Evolutionary conservation across 2,113 vertebrate genomes (phyloP).

Genomic region (Gallinago undulata): DNA sequence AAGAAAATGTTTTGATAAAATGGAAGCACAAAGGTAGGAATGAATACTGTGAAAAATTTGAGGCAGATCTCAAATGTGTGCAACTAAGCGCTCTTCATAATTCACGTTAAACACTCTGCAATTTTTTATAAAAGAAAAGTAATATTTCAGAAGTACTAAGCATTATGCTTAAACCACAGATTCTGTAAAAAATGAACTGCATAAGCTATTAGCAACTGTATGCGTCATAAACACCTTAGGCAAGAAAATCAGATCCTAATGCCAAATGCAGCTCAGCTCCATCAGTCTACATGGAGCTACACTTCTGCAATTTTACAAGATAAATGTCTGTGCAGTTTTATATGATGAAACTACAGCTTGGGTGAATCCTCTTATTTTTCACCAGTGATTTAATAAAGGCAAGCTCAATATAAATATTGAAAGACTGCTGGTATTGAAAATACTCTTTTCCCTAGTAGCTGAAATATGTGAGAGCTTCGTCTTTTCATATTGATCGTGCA

Average conservation of each 20-base stretch:
- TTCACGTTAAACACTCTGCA: slow-evolving; percentile 45
- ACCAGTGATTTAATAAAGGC: slow-evolving; percentile 80
- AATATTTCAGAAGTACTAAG: slow-evolving; percentile 69
- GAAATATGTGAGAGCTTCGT: slow-evolving; percentile 66
- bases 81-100: slow-evolving; percentile 49
- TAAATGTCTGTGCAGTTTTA: slow-evolving; percentile 76
- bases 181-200: slow-evolving; percentile 78
- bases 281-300: slow-evolving; percentile 70
- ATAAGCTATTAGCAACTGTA: slow-evolving; percentile 73
- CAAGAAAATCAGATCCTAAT: slow-evolving; percentile 73
- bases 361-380: slow-evolving; percentile 77
- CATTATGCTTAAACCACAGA: slow-evolving; percentile 78
- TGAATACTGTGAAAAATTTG: slow-evolving; percentile 16
- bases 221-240: slow-evolving; percentile 78
- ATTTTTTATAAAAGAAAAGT: slow-evolving; percentile 70
- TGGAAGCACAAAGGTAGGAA: background rate
- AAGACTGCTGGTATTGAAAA: slow-evolving; percentile 63
- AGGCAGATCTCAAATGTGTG: slow-evolving; percentile 32
- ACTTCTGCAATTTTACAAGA: slow-evolving; percentile 76
- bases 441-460: slow-evolving; percentile 40
- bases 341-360: slow-evolving; percentile 77
- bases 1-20: slow-evolving; percentile 54
- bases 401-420: slow-evolving; percentile 80
- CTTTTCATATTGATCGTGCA: slow-evolving; percentile 66
- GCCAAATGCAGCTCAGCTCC: slow-evolving; percentile 66